A percentile compares a stretch with the other conserved stretches of the same genome.
These are phyloP conservation scores for Zygogramma bicolorata DNA, from an alignment of 2,888 invertebrate genomes.

Conservation along the genomic window DNA sequence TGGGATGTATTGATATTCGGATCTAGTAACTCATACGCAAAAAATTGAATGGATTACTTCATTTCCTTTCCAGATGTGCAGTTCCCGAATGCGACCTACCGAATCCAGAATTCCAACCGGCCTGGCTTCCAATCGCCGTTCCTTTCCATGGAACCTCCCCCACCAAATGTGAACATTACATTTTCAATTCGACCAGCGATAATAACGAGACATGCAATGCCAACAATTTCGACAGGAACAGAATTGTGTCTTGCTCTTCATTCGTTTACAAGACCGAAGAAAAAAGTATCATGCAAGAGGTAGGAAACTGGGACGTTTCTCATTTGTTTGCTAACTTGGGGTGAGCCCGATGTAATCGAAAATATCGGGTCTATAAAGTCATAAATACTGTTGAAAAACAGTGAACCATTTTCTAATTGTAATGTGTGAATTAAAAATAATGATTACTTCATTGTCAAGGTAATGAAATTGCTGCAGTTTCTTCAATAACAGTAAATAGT, in stretches of 20 bases:
- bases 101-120: conserved; percentile 50
- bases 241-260: conserved; percentile 48
- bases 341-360: too few relatives aligned
- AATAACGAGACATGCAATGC: conserved; percentile 42
- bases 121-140: conserved; percentile 62
- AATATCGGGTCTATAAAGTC: too few relatives aligned
- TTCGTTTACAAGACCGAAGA: conserved; percentile 57
- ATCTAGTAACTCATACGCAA: too few relatives aligned
- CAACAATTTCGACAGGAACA: conserved; percentile 48
- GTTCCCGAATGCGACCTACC: conserved; percentile 61
- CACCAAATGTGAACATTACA: conserved; percentile 53
- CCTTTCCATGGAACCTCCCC: conserved; percentile 56
- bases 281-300: conserved; percentile 58
- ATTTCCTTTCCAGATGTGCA: conserved; percentile 55
- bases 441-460: too few relatives aligned
- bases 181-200: conserved; percentile 25
- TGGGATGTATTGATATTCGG: too few relatives aligned
- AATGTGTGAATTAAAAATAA: too few relatives aligned
- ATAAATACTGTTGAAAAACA: too few relatives aligned
- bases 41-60: too few relatives aligned
- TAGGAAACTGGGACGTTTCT: conserved; percentile 48
- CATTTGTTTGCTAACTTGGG: too few relatives aligned
- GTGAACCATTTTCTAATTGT: too few relatives aligned
- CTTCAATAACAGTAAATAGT: too few relatives aligned
- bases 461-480: too few relatives aligned